Base-by-base conservation (phyloP, 2,797 vertebrate genomes). In the Antennarius maculatus region DNA sequence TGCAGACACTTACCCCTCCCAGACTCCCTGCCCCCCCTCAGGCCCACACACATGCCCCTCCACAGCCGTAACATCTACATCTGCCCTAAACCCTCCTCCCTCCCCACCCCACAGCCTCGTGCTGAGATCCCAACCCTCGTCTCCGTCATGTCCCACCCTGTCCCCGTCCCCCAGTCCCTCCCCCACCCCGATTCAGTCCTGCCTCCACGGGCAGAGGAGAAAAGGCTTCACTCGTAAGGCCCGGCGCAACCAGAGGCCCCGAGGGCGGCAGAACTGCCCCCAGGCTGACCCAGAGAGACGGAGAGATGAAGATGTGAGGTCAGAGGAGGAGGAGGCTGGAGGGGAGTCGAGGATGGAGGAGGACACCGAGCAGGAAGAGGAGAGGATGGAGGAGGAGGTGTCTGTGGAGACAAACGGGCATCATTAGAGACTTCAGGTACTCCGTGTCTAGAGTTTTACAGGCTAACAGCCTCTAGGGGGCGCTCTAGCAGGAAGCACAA, bases 311-410 rank as follows among this genome's bases (percentile, higher is more conserved):
- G 78, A 61, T 34, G 66, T 28, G 45, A 72, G 46, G n/a, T 27
- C 16, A 0, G 70, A 71, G 5, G 80, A 72, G 17, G 57, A 53
- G 6, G 74, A 71, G 5, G 47, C 8, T 3, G 66, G 17, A 17
- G 54, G 12, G 16, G 74, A 77, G 11, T 77, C 79, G 51, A 81
- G 16, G 54, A 80, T 74, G 74, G 81, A 87, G 48, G 81, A 82
- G 45, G 77, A 63, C 0, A 6, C 29, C 10, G 74, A 73, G 52
- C 68, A 70, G 59, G 68, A 76, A 1, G 82, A 79, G 27, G 85
- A 85, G 46, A 69, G 39, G 34, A 85, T 83, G 76, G 76, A 88
- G 41, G 86, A 86, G 18, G 84, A 70, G 56, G 34, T 10, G 3
- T 50, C 9, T 34, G 62, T 41, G 45, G 62, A 79, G 46, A 54